Evolutionary conservation across 1,140 invertebrate species (phyloP), one percentile per base, ranked within the genome.

Genomic region (Drosophila murphyi): DNA sequence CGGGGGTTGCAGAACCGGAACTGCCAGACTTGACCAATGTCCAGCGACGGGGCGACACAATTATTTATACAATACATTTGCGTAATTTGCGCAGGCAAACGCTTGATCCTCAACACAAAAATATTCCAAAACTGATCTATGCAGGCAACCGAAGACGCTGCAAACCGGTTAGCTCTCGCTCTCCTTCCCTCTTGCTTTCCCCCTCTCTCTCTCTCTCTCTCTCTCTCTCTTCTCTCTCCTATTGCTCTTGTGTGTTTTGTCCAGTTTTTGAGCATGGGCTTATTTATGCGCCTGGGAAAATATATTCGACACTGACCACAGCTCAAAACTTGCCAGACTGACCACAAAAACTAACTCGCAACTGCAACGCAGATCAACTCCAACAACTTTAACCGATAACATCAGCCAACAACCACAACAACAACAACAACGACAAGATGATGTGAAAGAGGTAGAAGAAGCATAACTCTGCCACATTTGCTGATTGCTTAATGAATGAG

Each of bases 241-340:
- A 43, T 43, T 20, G 37, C n/a, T 28, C 10, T 20, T 20, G 20
- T 20, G 20, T 20, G 20, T 20, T 20, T 7, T 61, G 51, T 69
- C 39, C 59, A 72, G 62, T 63, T 41, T 45, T 4, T 48, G 59
- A 31, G 45, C 50, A 10, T 37, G 32, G 59, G 52, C 59, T 73
- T 73, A 77, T 74, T 77, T 77, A 77, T 77, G 75, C 71, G 75
- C 75, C 71, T 77, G 75, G 75, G 75, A 77, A 77, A 77, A 77
- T 69, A 62, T 60, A 70, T 73, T 76, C 60, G 35, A 37, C 29
- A 32, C 59, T 64, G 67, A 70, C 72, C 65, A 54, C 65, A 65
- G 50, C 43, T 34, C 57, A 50, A 63, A 63, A 52, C 10, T 63
- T 52, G 35, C 48, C 61, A 61, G 65, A 62, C 57, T 75, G 67